Base-by-base conservation (phyloP, 2,113 vertebrate species). In the Mus pahari region DNA sequence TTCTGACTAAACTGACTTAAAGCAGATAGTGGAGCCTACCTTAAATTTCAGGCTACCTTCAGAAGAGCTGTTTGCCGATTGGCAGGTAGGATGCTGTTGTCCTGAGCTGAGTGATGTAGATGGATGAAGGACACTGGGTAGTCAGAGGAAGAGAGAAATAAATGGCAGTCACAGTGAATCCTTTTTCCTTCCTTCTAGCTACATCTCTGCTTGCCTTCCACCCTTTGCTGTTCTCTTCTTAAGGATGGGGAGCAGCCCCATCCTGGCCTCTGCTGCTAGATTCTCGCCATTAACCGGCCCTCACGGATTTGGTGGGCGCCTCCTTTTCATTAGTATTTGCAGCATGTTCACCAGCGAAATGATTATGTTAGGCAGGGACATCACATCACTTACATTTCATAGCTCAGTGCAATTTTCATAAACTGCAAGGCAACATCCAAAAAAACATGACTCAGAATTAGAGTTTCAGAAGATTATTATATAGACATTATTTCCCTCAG, bases 401-500 rank as follows among this genome's bases (percentile, higher is more conserved):
- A 99, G 98, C 98, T 98, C 97, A 98, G 98, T 98, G 98, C 98
- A 99, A 99, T 99, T 99, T 99, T 98, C 98, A 98, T 99, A 98
- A 99, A 98, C 98, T 98, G 98, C 98, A 98, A 99, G 98, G 99
- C 98, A 99, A 98, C 99, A 98, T 98, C 97, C 98, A 98, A 98
- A 98, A 98, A 98, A 99, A 98, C 98, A 98, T 98, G 98, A 98
- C 97, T 99, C 99, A 99, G 99, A 99, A 99, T 99, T 99, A 99
- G 99, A 99, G 99, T 99, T 99, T 99, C 98, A 98, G 98, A 99
- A 99, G 99, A 99, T 99, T 99, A 99, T 99, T 99, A 99, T 99
- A 99, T 99, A 99, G 99, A 99, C 99, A 99, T 99, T 99, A 99
- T 99, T 99, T 99, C 99, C 99, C 99, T 98, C 99, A 99, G 99